Base-by-base conservation (phyloP, 2,888 invertebrate genomes). In the Diploptera punctata region DNA sequence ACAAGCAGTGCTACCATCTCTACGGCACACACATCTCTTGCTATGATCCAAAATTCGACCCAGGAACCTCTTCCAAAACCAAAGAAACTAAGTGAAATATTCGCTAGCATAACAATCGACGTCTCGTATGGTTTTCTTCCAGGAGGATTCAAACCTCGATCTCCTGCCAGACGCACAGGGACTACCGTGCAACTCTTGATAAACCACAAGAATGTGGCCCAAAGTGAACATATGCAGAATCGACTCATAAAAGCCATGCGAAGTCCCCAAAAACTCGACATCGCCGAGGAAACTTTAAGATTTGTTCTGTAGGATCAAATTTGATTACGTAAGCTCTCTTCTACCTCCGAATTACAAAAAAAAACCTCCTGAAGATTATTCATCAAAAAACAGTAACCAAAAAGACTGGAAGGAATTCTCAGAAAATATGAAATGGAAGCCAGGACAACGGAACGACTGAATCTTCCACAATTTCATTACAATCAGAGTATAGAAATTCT, bases 281-380 rank as follows among this genome's bases (percentile, higher is more conserved):
- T 24, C 19, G 33, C 33, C 31, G 1, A 70, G 61, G 31, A 43
- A 24, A 5, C 43, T 65, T n/a, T 85, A 85, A 75, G 84, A 84
- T 70, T 65, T 84, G 26, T 79, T 84, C 60, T 82, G 83, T 77
- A 84, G 87, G 80, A 81, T 86, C 10, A 85, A 87, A 77, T 83
- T 85, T 57, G 88, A 88, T 76, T 88, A 89, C 76, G 78, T 89
- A 0, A 87, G 84, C 77, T 86, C 89, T 76, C 84, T 91, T 62
- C 82, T 91, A 74, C 91, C 91, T n/a, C 88, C 90, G 77, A 88
- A 86, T 61, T 90, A 85, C 77, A 89, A 88, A 73, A 79, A 83
- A 18, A 77, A 73, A 76, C 77, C 13, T 70, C 83, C 83, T 71
- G 70, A 60, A 33, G 49, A 62, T 2, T 5, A 16, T 21, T 0